A percentile compares a stretch with the other conserved stretches of the same genome.
Conservation (phyloP, 1,140 invertebrate species). For the Plutomurus gul region DNA sequence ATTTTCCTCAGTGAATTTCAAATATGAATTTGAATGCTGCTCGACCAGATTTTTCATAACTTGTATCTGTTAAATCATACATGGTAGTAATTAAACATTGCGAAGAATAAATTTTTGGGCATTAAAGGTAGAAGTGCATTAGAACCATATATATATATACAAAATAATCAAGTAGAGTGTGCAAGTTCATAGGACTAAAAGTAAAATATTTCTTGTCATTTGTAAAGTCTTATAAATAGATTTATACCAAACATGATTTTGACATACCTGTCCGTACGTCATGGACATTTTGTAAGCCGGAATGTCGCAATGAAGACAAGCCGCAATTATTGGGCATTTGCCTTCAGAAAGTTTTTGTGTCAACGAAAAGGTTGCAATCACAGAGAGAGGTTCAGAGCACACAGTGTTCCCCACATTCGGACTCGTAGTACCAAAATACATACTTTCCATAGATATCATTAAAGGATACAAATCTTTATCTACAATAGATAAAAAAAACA, state of each 20-base stretch:
- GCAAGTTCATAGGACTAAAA: neutral
- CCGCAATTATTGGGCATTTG: slow-evolving; percentile 31
- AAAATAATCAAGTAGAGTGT: neutral
- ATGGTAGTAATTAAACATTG: too few species aligned
- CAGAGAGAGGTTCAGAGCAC: neutral
- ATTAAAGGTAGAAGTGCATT: neutral
- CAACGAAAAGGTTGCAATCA: slow-evolving; percentile 33
- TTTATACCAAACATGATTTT: neutral
- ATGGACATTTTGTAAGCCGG: slow-evolving; percentile 23
- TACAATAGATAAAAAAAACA: neutral
- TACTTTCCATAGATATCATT: slow-evolving; percentile 12
- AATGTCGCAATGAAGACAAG: slow-evolving; percentile 40
- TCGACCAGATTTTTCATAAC: too few species aligned
- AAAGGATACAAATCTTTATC: slow-evolving; percentile 37
- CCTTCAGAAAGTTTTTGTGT: slow-evolving; percentile 12
- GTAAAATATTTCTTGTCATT: neutral
- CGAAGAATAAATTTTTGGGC: too few species aligned
- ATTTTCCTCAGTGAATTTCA: too few species aligned
- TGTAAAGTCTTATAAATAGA: neutral
- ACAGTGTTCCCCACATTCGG: neutral
- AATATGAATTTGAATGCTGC: too few species aligned
- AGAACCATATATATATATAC: neutral
- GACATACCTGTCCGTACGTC: neutral
- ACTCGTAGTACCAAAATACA: neutral
- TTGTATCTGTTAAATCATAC: too few species aligned